These are phyloP conservation scores for Agelaius phoeniceus DNA, from an alignment of 2,113 vertebrate species.

Conservation along the genomic window DNA sequence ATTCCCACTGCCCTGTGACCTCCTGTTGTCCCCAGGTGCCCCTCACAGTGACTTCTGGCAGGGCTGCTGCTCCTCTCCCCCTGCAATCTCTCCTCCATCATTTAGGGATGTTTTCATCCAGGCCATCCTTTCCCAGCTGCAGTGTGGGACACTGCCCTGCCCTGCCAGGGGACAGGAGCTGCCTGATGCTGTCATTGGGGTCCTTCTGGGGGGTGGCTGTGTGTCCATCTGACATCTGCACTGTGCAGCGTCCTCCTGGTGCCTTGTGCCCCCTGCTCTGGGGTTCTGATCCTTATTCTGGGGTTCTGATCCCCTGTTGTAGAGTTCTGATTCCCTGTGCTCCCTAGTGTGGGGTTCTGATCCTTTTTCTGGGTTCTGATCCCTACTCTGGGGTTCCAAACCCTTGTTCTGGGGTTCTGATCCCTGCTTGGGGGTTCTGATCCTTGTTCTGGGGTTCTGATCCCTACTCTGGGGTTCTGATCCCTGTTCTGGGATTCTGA, in stretches of 20 bases:
- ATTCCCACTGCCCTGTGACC: not conserved
- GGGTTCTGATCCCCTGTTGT: not conserved
- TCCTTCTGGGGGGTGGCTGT: not conserved
- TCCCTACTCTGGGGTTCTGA: not conserved
- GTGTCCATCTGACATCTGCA: not conserved
- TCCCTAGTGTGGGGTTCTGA: not conserved
- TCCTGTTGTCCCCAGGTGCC: not conserved
- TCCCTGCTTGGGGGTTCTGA: not conserved
- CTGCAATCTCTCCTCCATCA: not conserved
- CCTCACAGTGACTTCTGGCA: not conserved
- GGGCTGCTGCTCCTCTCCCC: not conserved
- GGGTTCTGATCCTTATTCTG: not conserved
- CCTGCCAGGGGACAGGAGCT: not conserved
- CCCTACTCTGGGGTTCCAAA: not conserved
- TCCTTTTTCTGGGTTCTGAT: not conserved
- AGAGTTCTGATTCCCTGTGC: not conserved
- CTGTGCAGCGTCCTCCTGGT: not conserved
- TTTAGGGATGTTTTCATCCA: not conserved
- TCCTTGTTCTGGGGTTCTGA: not conserved
- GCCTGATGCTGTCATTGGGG: accelerated
- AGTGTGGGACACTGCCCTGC: not conserved
- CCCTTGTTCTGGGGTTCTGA: not conserved
- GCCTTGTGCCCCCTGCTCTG: not conserved
- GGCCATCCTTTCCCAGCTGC: not conserved
- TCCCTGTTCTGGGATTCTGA: not conserved